phyloP scores from a whole-genome alignment of 2,797 vertebrate genomes.

The Parambassis ranga region DNA sequence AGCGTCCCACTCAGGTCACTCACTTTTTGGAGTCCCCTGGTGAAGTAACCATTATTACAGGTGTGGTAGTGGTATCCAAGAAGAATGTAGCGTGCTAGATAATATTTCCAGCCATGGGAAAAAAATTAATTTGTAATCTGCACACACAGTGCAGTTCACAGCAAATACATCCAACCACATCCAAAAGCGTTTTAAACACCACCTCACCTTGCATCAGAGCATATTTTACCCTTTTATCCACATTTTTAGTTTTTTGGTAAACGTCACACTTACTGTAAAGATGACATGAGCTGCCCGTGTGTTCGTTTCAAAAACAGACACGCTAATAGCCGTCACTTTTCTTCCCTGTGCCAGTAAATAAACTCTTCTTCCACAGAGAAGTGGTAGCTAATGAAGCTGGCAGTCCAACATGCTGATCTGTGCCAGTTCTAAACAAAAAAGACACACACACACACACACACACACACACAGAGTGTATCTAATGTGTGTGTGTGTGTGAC shows the following conservation, averaged over 20 bases:
- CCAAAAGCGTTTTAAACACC: background rate
- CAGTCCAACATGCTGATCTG: background rate
- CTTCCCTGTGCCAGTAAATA: background rate
- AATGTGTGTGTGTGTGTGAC: conserved; percentile 2
- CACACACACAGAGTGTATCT: background rate
- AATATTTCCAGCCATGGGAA: too few species aligned
- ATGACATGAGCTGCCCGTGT: background rate
- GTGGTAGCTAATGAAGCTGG: background rate
- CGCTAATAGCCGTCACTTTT: background rate
- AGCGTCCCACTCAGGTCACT: too few species aligned
- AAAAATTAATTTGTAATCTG: too few species aligned
- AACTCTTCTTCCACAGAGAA: background rate
- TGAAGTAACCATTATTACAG: too few species aligned
- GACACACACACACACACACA: too few species aligned
- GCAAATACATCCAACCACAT: too few species aligned
- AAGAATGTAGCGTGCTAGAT: too few species aligned
- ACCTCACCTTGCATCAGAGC: background rate
- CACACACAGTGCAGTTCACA: too few species aligned
- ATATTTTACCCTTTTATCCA: background rate
- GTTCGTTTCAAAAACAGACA: background rate
- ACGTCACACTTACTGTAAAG: background rate
- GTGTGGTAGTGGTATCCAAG: too few species aligned
- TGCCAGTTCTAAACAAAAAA: conserved; percentile 12
- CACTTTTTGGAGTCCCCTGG: too few species aligned
- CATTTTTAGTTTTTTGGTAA: background rate